Evolutionary conservation across 1,140 invertebrate species (phyloP).

Genomic region (Hydropsyche tenuis): DNA sequence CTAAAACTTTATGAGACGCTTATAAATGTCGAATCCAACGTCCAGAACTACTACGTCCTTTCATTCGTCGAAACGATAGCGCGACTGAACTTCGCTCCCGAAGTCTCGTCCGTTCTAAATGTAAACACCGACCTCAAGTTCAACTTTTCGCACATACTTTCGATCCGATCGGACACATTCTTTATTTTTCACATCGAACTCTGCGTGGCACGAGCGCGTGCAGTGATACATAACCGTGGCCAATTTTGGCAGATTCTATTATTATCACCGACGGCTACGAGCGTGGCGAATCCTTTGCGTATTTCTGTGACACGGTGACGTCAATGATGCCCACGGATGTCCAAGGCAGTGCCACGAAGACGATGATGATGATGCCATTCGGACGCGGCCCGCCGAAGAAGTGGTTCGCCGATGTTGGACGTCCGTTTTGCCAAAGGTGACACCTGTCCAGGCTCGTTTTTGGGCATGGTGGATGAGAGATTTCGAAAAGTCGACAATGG

Average conservation of each 20-base stretch:
- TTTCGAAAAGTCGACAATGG: slow-evolving; percentile 25
- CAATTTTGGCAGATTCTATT: slow-evolving; percentile 41
- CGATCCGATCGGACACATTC: no score
- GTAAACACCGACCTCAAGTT: no score
- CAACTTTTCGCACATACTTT: no score
- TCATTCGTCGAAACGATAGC: no score
- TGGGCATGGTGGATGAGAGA: background rate
- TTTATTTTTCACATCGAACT: no score
- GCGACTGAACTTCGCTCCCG: no score
- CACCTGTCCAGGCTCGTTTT: background rate
- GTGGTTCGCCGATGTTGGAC: background rate
- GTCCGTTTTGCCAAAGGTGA: background rate
- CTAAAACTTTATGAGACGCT: no score
- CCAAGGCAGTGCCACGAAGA: slow-evolving; percentile 32
- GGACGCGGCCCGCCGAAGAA: background rate
- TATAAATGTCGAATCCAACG: no score
- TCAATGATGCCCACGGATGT: slow-evolving; percentile 44
- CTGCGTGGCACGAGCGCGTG: slow-evolving; percentile 3
- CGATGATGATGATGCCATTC: background rate
- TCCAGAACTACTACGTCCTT: no score
- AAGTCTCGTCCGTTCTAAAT: no score
- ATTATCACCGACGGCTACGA: slow-evolving; percentile 19
- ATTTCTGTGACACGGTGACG: slow-evolving; percentile 45
- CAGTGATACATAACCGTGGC: slow-evolving; percentile 35
- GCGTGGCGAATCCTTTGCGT: slow-evolving; percentile 39